Evolutionary conservation across 1,140 invertebrate species (phyloP).

Genomic region (Acromyrmex echinatior): DNA sequence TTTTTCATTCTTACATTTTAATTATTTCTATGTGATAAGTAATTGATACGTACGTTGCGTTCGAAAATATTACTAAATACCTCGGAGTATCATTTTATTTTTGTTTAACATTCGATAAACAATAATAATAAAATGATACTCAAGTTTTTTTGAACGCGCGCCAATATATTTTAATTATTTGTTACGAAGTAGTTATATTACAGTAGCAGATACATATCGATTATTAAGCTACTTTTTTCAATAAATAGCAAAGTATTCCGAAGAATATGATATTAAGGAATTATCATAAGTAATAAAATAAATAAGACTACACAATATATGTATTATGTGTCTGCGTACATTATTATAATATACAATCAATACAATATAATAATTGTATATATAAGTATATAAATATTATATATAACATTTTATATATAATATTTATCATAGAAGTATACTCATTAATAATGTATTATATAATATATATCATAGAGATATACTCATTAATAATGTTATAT

Average conservation of each 20-base stretch:
- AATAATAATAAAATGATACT: no score
- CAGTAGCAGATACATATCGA: background rate
- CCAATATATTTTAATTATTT: background rate
- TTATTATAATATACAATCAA: background rate
- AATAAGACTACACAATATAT: background rate
- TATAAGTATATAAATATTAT: background rate
- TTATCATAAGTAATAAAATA: background rate
- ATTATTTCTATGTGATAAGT: background rate
- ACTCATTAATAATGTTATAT: background rate
- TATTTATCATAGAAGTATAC: background rate
- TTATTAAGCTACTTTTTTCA: background rate
- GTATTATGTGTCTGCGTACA: background rate
- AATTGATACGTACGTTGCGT: constrained; percentile 15
- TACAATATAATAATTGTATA: background rate
- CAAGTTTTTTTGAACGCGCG: no score
- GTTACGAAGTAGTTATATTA: background rate
- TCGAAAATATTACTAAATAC: no score
- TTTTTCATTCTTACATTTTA: constrained; percentile 4
- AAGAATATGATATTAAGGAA: background rate
- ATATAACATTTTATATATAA: background rate
- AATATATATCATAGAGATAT: background rate
- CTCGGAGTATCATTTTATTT: no score
- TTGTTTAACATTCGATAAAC: no score
- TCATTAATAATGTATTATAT: background rate
- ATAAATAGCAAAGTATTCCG: background rate